Conservation (phyloP, 2,888 invertebrate genomes). For the Tiliacea citrago region DNA sequence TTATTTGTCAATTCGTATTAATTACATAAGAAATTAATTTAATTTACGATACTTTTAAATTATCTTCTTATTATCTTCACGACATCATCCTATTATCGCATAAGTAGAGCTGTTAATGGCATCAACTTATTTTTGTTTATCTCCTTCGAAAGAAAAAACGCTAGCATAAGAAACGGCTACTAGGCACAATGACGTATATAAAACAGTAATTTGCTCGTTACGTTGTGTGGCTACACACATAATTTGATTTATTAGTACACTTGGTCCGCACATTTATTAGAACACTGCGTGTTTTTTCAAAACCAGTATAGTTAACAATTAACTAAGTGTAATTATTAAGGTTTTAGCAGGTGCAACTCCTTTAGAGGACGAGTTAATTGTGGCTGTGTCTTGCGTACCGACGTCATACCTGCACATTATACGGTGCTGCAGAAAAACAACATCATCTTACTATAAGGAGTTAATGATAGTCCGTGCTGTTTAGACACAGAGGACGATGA, state of each 20-base stretch:
- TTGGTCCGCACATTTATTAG: conserved; percentile 55
- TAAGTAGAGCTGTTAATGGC: conserved; percentile 8
- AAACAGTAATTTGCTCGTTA: conserved; percentile 48
- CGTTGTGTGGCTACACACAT: conserved; percentile 44
- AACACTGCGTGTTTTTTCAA: conserved; percentile 61
- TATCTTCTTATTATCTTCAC: conserved; percentile 7
- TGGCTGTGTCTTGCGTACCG: conserved; percentile 69
- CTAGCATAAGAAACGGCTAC: conserved; percentile 23
- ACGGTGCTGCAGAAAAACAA: conserved; percentile 76
- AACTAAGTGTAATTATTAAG: conserved; percentile 78
- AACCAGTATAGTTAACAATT: conserved; percentile 80
- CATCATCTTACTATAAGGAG: conserved; percentile 75
- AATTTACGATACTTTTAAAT: conserved; percentile 11
- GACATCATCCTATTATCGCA: background rate
- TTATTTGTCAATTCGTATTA: conserved; percentile 56
- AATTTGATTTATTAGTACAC: conserved; percentile 58
- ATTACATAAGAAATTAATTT: conserved; percentile 29
- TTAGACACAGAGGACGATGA: conserved; percentile 65
- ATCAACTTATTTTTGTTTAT: background rate
- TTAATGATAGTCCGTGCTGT: conserved; percentile 77
- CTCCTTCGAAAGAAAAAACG: conserved; percentile 3
- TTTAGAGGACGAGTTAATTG: conserved; percentile 82
- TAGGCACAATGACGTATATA: conserved; percentile 43
- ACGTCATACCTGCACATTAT: conserved; percentile 82
- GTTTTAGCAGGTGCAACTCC: conserved; percentile 87